Base-by-base conservation (phyloP, 1,140 invertebrate species). In the Drosophila elegans region DNA sequence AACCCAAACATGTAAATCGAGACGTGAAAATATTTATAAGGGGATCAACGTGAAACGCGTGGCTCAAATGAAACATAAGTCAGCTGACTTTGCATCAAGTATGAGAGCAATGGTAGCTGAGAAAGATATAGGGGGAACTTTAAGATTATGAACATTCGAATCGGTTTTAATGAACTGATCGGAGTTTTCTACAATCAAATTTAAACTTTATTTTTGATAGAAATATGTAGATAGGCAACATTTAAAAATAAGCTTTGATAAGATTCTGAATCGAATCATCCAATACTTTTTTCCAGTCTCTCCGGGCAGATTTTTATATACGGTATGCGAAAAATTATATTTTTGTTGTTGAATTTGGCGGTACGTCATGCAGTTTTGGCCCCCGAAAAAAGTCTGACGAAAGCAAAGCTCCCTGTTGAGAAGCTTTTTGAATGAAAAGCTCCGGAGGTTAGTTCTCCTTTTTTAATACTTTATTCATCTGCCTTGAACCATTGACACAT, bases 401-500 rank as follows among this genome's bases (percentile, higher is more conserved):
- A 69, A 52, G 64, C 54, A 69, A 72, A 71, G 62, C 63, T 67
- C 38, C 55, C 42, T 25, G 16, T 11, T 25, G 10, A 12, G 12
- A 3, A 68, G 64, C 64, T 68, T 67, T 68, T 45, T 11, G 10
- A 7, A 27, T 12, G 48, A 45, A 68, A 68, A 68, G 64, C 64
- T 68, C 13, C 11, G n/a, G 10, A 21, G 16, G 5, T 13, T 21
- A 12, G 42, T 69, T 52, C 52, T 57, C 49, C 49, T 63, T 49
- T 48, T n/a, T 10, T 38, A 56, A 48, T 66, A 21, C 16, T 21
- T 44, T 39, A 51, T 56, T 67, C 54, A 44, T 36, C 74, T 81
- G 83, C 83, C 83, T 86, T 86, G 83, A 86, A 83, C 83, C 79
- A 86, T 88, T 86, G 84, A 76, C 83, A 86, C 79, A 86, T 69